Evolutionary conservation across 2,888 invertebrate species (phyloP).

Genomic region (Rhagophthalmus giganteus): DNA sequence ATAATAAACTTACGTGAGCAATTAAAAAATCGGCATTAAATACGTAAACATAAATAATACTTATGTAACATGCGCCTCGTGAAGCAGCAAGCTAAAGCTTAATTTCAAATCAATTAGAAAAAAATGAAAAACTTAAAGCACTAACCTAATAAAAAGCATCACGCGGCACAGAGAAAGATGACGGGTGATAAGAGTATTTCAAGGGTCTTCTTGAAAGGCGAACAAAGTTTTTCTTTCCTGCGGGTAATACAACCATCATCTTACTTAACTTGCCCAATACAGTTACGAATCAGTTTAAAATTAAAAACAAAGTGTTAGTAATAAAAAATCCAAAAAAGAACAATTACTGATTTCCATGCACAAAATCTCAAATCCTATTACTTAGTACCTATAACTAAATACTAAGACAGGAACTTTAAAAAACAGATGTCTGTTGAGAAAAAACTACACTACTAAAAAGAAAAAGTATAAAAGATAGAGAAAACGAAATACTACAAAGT

Average conservation of each 20-base stretch:
- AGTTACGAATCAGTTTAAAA: constrained; percentile 14
- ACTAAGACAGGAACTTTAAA: constrained; percentile 5
- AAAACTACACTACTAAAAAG: constrained; percentile 15
- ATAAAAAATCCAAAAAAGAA: constrained; percentile 4
- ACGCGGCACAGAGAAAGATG: constrained; percentile 77
- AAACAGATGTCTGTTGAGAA: not conserved
- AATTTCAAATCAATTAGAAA: constrained; percentile 12
- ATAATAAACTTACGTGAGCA: too few relatives aligned
- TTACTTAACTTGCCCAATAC: constrained; percentile 48
- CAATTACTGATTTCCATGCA: constrained; percentile 38
- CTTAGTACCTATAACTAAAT: constrained; percentile 21
- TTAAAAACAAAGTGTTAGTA: constrained; percentile 20
- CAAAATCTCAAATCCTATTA: constrained; percentile 15
- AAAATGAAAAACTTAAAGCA: constrained; percentile 44
- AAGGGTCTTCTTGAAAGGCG: constrained; percentile 76
- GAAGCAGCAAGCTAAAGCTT: constrained; percentile 11
- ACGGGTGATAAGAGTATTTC: constrained; percentile 75
- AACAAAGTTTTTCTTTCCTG: constrained; percentile 69
- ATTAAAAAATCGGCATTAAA: too few relatives aligned
- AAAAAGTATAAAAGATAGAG: constrained; percentile 3
- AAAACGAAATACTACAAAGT: constrained; percentile 15
- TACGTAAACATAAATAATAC: too few relatives aligned
- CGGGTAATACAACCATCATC: constrained; percentile 55
- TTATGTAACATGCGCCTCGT: too few relatives aligned
- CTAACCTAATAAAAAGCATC: constrained; percentile 55